Conservation (phyloP, 2,888 invertebrate genomes). For the Netelia virgata region DNA sequence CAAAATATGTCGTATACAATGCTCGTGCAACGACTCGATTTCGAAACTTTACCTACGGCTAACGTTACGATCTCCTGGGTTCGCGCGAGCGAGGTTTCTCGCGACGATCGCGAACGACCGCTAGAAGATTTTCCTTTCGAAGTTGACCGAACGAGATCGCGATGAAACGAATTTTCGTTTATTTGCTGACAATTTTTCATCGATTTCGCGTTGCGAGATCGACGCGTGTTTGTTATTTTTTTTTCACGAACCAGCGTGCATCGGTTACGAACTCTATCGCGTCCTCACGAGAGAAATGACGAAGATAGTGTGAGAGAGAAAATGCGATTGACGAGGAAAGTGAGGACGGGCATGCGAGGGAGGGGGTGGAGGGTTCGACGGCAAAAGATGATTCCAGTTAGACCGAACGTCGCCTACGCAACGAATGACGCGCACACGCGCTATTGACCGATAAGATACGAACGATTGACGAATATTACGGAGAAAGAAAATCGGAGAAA, state of each 20-base stretch:
- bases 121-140: too few species aligned
- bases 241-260: not conserved
- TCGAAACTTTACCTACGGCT: slow-evolving; percentile 26
- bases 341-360: slow-evolving; percentile 11
- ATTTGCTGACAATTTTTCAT: not conserved
- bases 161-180: not conserved
- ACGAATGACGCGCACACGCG: slow-evolving; percentile 55
- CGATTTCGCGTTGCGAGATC: not conserved
- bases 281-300: slow-evolving; percentile 1
- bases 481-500: not conserved
- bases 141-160: not conserved
- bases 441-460: slow-evolving; percentile 69
- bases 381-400: slow-evolving; percentile 64
- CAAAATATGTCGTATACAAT: slow-evolving; percentile 26
- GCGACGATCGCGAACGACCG: not conserved
- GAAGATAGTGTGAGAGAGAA: not conserved
- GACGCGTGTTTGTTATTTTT: not conserved
- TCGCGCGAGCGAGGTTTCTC: not conserved
- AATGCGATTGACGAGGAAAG: slow-evolving; percentile 1
- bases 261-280: slow-evolving; percentile 14
- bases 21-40: slow-evolving; percentile 17
- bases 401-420: slow-evolving; percentile 71
- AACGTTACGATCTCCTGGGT: not conserved
- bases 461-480: slow-evolving; percentile 50
- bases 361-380: slow-evolving; percentile 17